Evolutionary conservation across 2,888 invertebrate species (phyloP).

Genomic region (Ceraclea dissimilis): DNA sequence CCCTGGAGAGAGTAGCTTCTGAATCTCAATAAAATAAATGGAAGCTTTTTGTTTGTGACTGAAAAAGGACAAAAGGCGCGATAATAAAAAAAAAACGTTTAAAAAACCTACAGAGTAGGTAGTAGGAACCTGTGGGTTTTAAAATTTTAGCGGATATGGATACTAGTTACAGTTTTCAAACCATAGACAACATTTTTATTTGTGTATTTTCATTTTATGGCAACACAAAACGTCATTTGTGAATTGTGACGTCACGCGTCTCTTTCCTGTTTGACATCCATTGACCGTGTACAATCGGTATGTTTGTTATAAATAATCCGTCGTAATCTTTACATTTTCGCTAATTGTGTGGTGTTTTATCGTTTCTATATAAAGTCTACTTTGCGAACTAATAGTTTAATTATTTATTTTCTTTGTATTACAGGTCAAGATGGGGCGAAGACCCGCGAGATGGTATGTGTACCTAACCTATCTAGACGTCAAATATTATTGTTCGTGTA

Average conservation of each 20-base stretch:
- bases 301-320: conserved; percentile 25
- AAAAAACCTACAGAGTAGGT: too few relatives aligned
- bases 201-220: not conserved
- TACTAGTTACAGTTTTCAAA: too few relatives aligned
- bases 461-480: conserved; percentile 18
- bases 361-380: too few relatives aligned
- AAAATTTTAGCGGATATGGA: too few relatives aligned
- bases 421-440: conserved; percentile 85
- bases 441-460: conserved; percentile 96
- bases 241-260: not conserved
- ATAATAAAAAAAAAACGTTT: too few relatives aligned
- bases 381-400: not conserved
- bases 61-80: too few relatives aligned
- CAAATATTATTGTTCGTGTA: not conserved
- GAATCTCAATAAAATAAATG: too few relatives aligned
- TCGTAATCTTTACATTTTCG: not conserved
- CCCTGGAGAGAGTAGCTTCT: too few relatives aligned
- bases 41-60: too few relatives aligned
- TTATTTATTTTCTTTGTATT: conserved; percentile 26
- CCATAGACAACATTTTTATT: not conserved
- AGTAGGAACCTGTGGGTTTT: too few relatives aligned
- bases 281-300: conserved; percentile 34
- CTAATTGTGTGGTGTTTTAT: not conserved
- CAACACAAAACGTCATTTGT: not conserved
- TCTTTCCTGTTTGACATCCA: conserved; percentile 21